Evolutionary conservation across 2,888 invertebrate species (phyloP).

Genomic region (Pollenia labialis): DNA sequence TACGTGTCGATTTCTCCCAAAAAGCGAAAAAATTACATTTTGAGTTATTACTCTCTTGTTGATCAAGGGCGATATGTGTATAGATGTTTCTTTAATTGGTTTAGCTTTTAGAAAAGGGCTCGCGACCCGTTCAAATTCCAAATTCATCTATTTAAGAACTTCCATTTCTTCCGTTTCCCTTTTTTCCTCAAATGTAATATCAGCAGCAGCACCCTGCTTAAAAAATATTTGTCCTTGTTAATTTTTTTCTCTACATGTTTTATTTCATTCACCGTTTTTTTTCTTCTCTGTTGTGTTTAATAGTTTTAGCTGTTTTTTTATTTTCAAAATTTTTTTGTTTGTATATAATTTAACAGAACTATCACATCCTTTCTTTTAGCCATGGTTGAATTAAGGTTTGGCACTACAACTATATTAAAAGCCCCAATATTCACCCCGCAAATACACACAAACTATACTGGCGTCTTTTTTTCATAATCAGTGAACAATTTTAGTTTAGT

Average conservation of each 20-base stretch:
- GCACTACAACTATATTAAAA: slow-evolving; percentile 18
- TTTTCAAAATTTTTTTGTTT: slow-evolving; percentile 6
- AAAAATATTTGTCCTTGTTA: slow-evolving; percentile 52
- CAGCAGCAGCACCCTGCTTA: slow-evolving; percentile 11
- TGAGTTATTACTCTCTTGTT: no score
- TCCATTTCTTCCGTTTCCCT: no score
- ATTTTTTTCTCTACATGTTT: background rate
- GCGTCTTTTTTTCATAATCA: slow-evolving; percentile 39
- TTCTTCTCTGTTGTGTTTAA: background rate
- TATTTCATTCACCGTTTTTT: background rate
- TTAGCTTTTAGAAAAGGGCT: no score
- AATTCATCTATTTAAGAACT: no score
- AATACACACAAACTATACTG: background rate
- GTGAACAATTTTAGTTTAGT: slow-evolving; percentile 7
- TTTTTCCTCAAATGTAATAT: background rate
- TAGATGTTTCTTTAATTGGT: no score
- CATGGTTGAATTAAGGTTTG: slow-evolving; percentile 36
- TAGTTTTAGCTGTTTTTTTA: background rate
- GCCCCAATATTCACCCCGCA: slow-evolving; percentile 13
- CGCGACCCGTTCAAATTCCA: no score
- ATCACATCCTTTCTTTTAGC: background rate
- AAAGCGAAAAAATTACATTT: no score
- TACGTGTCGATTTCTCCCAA: no score
- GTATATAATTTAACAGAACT: background rate
- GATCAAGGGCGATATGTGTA: no score